Evolutionary conservation across 2,113 vertebrate species (phyloP).

Genomic region (Romanogobio albipinnatus): DNA sequence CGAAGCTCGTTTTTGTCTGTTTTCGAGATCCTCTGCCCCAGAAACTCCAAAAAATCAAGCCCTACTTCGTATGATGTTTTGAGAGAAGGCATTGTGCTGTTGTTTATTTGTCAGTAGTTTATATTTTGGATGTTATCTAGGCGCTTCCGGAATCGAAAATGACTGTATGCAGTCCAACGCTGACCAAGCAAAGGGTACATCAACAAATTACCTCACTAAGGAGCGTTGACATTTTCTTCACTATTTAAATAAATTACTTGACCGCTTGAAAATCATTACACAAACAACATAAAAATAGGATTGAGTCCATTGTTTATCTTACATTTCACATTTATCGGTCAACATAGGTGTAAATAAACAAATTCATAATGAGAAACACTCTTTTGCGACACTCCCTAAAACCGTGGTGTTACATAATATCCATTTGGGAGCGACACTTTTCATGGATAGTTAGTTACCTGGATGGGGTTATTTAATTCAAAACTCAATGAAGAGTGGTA

Average conservation of each 20-base stretch:
- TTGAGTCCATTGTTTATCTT: neutral
- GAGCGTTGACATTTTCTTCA: neutral
- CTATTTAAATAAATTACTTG: neutral
- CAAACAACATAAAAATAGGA: neutral
- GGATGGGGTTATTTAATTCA: neutral
- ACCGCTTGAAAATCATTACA: neutral
- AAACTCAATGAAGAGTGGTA: neutral
- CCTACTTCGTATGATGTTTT: constrained; percentile 69
- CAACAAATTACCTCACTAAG: neutral
- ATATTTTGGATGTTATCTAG: neutral
- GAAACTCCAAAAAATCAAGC: constrained; percentile 79
- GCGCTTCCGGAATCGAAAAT: constrained; percentile 22
- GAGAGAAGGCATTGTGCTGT: constrained; percentile 62
- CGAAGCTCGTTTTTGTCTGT: constrained; percentile 73
- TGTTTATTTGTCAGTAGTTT: neutral
- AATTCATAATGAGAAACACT: neutral
- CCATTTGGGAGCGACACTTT: neutral
- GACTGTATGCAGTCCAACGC: neutral
- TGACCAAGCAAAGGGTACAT: constrained; percentile 3
- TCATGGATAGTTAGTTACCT: neutral
- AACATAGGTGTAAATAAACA: neutral
- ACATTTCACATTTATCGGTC: neutral
- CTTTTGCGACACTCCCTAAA: constrained; percentile 39
- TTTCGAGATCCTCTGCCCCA: constrained; percentile 70
- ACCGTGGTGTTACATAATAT: constrained; percentile 1